Conservation (phyloP, 2,113 vertebrate genomes). For the Myotis lucifugus region DNA sequence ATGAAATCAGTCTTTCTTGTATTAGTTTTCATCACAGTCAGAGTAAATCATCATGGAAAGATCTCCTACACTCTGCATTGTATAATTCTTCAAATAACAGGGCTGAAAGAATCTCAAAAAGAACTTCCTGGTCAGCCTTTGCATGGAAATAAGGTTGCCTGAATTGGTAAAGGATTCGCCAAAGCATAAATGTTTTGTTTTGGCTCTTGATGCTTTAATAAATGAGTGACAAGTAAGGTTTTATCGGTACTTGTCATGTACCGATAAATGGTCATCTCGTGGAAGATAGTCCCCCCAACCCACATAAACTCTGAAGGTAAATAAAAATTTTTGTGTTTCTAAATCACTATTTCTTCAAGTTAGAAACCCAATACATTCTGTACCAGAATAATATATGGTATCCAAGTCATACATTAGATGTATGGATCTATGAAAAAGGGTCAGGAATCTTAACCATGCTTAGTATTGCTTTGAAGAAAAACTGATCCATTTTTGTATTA, state of each 20-base stretch:
- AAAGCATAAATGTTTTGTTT: background rate
- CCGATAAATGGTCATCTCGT: background rate
- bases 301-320: background rate
- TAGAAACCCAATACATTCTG: background rate
- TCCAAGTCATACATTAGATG: background rate
- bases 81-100: slow-evolving; percentile 71
- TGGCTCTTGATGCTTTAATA: slow-evolving; percentile 14
- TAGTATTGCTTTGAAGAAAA: slow-evolving; percentile 22
- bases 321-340: background rate
- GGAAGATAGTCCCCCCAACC: background rate
- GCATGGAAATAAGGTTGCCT: background rate
- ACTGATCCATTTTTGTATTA: background rate
- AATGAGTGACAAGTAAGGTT: background rate
- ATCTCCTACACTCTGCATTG: slow-evolving; percentile 53
- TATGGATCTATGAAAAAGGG: background rate
- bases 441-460: background rate
- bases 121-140: background rate
- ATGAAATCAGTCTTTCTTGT: slow-evolving; percentile 75
- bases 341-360: background rate
- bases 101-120: slow-evolving; percentile 9
- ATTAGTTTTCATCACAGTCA: slow-evolving; percentile 70
- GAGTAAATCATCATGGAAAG: slow-evolving; percentile 72
- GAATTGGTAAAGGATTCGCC: background rate
- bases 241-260: background rate
- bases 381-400: background rate